These are phyloP conservation scores for Macropodus opercularis DNA, from an alignment of 2,797 vertebrate genomes.

Conservation along the genomic window DNA sequence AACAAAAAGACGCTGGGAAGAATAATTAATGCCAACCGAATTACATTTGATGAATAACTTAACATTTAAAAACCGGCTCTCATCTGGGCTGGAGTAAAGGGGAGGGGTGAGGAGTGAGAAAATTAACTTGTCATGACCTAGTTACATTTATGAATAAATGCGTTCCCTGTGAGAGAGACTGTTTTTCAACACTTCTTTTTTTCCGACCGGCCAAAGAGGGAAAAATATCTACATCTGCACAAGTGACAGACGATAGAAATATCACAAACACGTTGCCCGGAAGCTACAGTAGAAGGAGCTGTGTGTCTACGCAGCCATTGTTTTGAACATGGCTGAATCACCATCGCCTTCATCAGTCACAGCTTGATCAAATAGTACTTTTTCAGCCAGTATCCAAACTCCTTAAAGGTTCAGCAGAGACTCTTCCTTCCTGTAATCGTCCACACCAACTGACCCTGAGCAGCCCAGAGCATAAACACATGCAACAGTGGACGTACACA, in stretches of 20 bases:
- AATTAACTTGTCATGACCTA: slow-evolving; percentile 73
- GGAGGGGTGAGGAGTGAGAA: slow-evolving; percentile 55
- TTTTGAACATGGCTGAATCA: slow-evolving; percentile 20
- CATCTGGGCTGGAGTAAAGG: slow-evolving; percentile 67
- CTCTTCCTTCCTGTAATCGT: slow-evolving; percentile 33
- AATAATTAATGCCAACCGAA: slow-evolving; percentile 72
- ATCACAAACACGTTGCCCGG: background rate
- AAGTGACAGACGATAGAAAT: slow-evolving; percentile 20
- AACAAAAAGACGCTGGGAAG: slow-evolving; percentile 41
- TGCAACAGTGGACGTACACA: slow-evolving; percentile 2
- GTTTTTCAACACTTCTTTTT: too few species aligned
- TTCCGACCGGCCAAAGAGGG: slow-evolving; percentile 46
- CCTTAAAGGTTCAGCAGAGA: slow-evolving; percentile 9
- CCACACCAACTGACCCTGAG: slow-evolving; percentile 9
- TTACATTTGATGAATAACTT: slow-evolving; percentile 81
- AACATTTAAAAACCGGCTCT: slow-evolving; percentile 79
- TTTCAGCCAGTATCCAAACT: slow-evolving; percentile 11
- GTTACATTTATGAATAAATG: slow-evolving; percentile 79
- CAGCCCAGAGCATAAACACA: slow-evolving; percentile 37
- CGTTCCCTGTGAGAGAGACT: slow-evolving; percentile 42
- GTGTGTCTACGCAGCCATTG: background rate
- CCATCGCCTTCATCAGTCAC: slow-evolving; percentile 10
- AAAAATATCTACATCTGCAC: slow-evolving; percentile 30
- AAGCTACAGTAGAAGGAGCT: slow-evolving; percentile 7
- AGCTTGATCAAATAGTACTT: slow-evolving; percentile 10